Evolutionary conservation across 2,888 invertebrate genomes (phyloP), one percentile per base, ranked within the genome.

Genomic region (Drosophila histrio): DNA sequence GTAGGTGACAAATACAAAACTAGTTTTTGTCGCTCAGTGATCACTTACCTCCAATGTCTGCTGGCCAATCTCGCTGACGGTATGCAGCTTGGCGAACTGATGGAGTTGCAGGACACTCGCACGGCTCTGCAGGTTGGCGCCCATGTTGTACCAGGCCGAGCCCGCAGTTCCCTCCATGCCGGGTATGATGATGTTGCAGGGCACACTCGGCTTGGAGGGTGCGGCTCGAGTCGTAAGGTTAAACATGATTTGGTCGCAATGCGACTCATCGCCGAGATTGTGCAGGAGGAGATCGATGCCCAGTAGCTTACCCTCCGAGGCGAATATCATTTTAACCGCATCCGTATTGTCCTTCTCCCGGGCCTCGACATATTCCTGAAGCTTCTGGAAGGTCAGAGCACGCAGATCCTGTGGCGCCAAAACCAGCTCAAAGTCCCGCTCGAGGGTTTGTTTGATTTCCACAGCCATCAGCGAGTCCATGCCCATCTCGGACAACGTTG

Each of bases 391-490:
- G 0, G 96, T 97, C 34, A 98, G 92, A 0, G 94, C 94, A 49
- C 97, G 94, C 62, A 98, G 95, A 78, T 98, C 97, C 89, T 97
- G 96, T 4, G 97, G 95, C 0, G 97, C 95, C 3, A 99, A 92
- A 89, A 95, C 95, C 54, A 98, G 92, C 88, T 98, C 97, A 89
- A 96, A 98, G 90, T 97, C 97, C 80, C 97, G 93, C 91, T 98
- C 98, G 1, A 98, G 91, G 0, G 96, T 96, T 92, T 98, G 98
- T 82, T 98, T 98, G 77, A 99, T 97, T 92, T 99, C 98, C 0
- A 98, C 97, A 0, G 97, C 97, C 97, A 98, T 98, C 93, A 99
- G 95, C 1, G 98, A 98, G 92, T 99, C 98, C 95, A 99, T 96
- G 30, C 99, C 99, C 71, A 99, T 93, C 90, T 99, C 98, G 1